Evolutionary conservation across 2,888 invertebrate species (phyloP), one percentile per base, ranked within the genome.

Genomic region (Sesamia inferens): DNA sequence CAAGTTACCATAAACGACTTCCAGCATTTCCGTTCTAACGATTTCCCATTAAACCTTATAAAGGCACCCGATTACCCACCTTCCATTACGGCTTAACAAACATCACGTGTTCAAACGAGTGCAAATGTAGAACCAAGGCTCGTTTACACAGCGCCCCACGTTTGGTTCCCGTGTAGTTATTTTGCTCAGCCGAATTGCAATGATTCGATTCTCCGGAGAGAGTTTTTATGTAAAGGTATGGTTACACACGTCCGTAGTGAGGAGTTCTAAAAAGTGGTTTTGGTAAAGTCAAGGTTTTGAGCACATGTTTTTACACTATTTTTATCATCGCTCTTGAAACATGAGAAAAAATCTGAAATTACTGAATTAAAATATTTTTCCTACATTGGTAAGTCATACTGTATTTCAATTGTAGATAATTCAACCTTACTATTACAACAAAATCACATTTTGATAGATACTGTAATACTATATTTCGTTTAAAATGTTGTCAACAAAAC

Each of bases 121-220:
- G 67, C 51, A 78, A 66, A 78, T 78, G 68, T 78, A 54, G 22
- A 74, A 64, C 44, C n/a, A 10, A 62, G 31, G 19, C 69, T 79
- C 80, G 51, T 71, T 71, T 69, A 68, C 54, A 57, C 44, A 57
- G 47, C 22, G 14, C 48, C 66, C 47, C 68, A 70, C 68, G 75
- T 78, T 78, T 63, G 31, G 48, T 75, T 64, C 47, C 62, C 58
- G 65, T 71, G 57, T 73, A 82, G 81, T 82, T 83, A 83, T 85
- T 84, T 84, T 82, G 75, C 76, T 78, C 82, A 84, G 66, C 77
- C 79, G 66, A 71, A 83, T 82, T 82, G 81, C 75, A 87, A 84
- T 83, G 78, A 88, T 88, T 85, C 74, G 82, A 88, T 87, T 88
- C 83, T 82, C 79, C 58, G 55, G 73, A 74, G 76, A 77, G 84